Percentiles rank a stretch among this genome's conserved stretches.
phyloP scores from a whole-genome alignment of 2,797 vertebrate species.

The Cheirogaleus major region DNA sequence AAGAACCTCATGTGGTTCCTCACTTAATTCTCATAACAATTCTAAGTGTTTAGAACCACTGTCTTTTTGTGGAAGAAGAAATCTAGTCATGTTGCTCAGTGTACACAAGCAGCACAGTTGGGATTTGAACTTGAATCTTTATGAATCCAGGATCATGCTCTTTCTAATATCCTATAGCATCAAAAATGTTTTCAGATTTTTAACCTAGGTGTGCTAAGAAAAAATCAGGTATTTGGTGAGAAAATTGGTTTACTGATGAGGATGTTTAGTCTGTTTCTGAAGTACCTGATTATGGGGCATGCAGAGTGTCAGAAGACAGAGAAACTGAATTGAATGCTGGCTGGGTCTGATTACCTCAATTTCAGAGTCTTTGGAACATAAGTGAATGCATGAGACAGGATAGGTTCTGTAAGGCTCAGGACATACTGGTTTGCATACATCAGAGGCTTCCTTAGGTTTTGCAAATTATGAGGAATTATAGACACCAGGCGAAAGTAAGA shows the following conservation, averaged over 20 bases:
- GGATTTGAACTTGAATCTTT: not conserved
- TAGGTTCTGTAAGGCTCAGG: not conserved
- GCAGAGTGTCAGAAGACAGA: not conserved
- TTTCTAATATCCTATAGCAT: not conserved
- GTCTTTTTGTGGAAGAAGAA: not conserved
- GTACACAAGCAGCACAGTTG: not conserved
- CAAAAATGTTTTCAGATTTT: not conserved
- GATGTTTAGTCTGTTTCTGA: not conserved
- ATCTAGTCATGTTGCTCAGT: not conserved
- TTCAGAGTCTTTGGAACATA: not conserved
- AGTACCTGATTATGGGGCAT: not conserved
- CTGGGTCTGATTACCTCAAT: not conserved
- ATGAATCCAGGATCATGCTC: not conserved
- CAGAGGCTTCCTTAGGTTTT: not conserved
- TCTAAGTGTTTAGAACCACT: not conserved
- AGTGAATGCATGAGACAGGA: not conserved
- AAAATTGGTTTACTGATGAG: not conserved
- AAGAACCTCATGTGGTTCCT: not conserved
- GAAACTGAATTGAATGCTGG: not conserved
- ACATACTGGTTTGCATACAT: not conserved
- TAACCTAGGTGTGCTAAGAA: not conserved
- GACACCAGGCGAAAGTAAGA: not conserved
- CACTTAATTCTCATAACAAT: conserved; percentile 38
- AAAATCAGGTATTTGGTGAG: not conserved
- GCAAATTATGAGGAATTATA: not conserved